Evolutionary conservation across 2,113 vertebrate genomes (phyloP).

Genomic region (Dipodomys ordii): DNA sequence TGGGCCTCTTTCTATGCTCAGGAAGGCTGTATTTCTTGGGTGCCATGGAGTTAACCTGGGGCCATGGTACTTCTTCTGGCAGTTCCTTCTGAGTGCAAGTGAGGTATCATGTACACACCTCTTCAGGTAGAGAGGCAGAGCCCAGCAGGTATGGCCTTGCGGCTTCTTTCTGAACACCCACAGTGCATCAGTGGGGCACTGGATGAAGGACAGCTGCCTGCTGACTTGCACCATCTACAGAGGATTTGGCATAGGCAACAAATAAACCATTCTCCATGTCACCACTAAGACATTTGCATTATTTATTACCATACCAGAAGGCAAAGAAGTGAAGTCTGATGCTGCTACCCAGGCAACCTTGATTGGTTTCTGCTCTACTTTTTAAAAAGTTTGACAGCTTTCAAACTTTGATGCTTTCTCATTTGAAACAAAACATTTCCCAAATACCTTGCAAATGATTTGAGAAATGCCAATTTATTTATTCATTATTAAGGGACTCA

Average conservation of each 20-base stretch:
- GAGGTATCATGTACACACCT: background rate
- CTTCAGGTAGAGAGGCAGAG: background rate
- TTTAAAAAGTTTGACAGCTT: background rate
- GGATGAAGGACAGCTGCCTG: background rate
- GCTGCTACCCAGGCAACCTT: background rate
- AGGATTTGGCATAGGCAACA: background rate
- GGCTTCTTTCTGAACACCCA: background rate
- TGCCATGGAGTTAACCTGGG: no score
- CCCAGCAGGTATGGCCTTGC: background rate
- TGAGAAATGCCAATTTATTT: slow-evolving; percentile 20
- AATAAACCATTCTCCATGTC: no score
- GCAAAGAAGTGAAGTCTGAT: background rate
- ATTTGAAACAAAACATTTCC: slow-evolving; percentile 26
- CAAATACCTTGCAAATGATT: slow-evolving; percentile 46
- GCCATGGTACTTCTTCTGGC: background rate
- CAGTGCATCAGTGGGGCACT: background rate
- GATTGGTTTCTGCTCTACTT: background rate
- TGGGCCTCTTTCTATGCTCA: background rate
- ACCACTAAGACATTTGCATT: background rate
- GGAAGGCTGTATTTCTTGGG: background rate
- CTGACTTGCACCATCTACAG: background rate
- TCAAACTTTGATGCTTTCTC: background rate
- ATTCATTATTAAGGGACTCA: slow-evolving; percentile 21
- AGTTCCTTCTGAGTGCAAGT: background rate
- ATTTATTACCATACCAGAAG: slow-evolving; percentile 1